Evolutionary conservation across 2,113 vertebrate species (phyloP).

Genomic region (Melanerpes formicivorus): DNA sequence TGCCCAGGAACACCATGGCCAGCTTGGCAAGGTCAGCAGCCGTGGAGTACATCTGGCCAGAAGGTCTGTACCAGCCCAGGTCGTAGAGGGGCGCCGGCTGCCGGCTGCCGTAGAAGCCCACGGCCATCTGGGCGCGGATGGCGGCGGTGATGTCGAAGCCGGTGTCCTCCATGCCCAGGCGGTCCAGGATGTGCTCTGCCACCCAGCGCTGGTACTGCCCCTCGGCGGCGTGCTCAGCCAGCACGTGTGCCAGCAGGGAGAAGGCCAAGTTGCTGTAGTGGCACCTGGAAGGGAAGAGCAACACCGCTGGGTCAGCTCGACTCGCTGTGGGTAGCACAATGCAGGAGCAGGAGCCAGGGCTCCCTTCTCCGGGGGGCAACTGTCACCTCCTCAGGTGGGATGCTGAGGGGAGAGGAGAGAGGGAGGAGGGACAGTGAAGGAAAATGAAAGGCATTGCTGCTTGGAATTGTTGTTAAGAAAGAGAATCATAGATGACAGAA

Average conservation of each 20-base stretch:
- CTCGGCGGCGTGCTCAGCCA: constrained; percentile 78
- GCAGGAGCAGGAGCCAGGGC: neutral
- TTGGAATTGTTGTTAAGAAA: neutral
- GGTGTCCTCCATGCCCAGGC: constrained; percentile 87
- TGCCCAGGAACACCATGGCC: constrained; percentile 83
- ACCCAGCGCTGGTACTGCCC: constrained; percentile 89
- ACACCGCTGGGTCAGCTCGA: neutral
- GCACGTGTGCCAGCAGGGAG: constrained; percentile 86
- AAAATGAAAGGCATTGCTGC: neutral
- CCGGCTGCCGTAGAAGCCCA: constrained; percentile 85
- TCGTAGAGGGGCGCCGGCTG: constrained; percentile 86
- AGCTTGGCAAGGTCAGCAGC: constrained; percentile 89
- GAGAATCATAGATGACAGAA: neutral
- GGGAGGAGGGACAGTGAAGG: neutral
- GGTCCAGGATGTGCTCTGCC: constrained; percentile 82
- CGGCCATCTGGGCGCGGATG: constrained; percentile 79
- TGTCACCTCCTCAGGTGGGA: neutral
- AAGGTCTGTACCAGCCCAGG: constrained; percentile 92
- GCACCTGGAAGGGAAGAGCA: constrained; percentile 75
- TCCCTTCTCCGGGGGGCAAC: neutral
- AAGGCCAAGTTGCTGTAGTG: constrained; percentile 95
- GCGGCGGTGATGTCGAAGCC: constrained; percentile 82
- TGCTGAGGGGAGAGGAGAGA: neutral
- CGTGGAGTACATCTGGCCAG: constrained; percentile 93
- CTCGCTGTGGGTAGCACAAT: too few relatives aligned